These are phyloP conservation scores for Poeciliopsis prolifica DNA, from an alignment of 2,113 vertebrate genomes.

Conservation along the genomic window DNA sequence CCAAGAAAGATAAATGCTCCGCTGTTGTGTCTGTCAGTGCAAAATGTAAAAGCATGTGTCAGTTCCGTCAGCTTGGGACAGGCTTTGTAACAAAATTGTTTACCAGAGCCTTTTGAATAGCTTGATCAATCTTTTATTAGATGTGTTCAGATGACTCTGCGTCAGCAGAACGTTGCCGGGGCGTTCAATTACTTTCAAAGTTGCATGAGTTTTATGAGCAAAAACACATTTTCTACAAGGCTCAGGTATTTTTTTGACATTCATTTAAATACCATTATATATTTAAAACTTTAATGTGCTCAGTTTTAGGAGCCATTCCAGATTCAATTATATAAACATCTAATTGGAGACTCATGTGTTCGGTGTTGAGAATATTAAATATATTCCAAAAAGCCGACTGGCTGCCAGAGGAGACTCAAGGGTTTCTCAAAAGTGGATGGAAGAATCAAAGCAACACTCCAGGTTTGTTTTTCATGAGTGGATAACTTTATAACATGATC, in stretches of 20 bases:
- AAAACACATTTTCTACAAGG: constrained; percentile 6
- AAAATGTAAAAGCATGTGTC: constrained; percentile 69
- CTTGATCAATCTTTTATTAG: constrained; percentile 69
- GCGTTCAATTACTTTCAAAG: constrained; percentile 31
- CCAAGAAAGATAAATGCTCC: constrained; percentile 69
- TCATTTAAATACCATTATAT: constrained; percentile 24
- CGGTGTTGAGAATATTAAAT: neutral
- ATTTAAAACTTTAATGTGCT: constrained; percentile 35
- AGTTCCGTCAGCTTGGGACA: constrained; percentile 52
- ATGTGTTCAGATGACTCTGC: constrained; percentile 35
- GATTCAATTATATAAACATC: constrained; percentile 2
- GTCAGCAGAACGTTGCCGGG: constrained; percentile 51
- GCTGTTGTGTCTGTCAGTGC: constrained; percentile 61
- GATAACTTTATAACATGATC: too few species aligned
- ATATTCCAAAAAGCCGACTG: neutral
- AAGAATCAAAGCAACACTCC: too few species aligned
- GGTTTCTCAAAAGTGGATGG: too few species aligned
- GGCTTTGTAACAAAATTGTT: constrained; percentile 70
- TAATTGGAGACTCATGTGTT: neutral
- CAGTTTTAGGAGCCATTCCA: constrained; percentile 9
- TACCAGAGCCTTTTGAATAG: constrained; percentile 63
- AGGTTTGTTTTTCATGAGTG: too few species aligned
- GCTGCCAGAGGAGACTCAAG: too few species aligned
- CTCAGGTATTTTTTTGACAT: constrained; percentile 16
- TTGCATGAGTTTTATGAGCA: constrained; percentile 29